These are phyloP conservation scores for Cochlearius cochlearius DNA, from an alignment of 2,113 vertebrate species.

Conservation along the genomic window DNA sequence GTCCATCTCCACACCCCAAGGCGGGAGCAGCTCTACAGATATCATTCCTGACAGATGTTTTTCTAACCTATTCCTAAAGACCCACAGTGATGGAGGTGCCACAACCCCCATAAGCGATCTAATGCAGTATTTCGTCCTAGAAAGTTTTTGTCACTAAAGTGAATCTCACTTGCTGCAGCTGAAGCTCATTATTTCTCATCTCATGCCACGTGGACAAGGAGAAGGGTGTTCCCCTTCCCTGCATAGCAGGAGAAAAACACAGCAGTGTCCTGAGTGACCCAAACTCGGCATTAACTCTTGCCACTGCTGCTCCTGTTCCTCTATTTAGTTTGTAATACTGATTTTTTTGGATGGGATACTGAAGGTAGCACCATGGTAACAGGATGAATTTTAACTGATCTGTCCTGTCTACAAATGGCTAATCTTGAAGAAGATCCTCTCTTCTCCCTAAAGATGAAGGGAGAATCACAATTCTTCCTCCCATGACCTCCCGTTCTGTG, in stretches of 20 bases:
- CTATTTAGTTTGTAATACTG: not conserved
- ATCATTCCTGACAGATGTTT: not conserved
- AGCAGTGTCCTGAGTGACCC: not conserved
- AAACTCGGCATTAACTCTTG: rapidly evolving
- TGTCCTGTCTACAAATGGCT: not conserved
- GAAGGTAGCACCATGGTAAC: not conserved
- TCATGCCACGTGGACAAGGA: not conserved
- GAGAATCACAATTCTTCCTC: not conserved
- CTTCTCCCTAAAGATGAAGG: not conserved
- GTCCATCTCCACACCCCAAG: not conserved
- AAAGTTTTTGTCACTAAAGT: not conserved
- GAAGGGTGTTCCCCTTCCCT: not conserved
- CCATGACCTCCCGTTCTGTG: not conserved
- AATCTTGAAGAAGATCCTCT: not conserved
- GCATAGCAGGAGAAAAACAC: not conserved
- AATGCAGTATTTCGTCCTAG: not conserved
- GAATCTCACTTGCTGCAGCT: not conserved
- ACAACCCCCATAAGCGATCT: not conserved
- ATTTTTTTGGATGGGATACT: not conserved
- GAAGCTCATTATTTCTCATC: not conserved
- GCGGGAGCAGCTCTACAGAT: not conserved
- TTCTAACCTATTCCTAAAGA: not conserved
- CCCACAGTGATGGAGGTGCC: not conserved
- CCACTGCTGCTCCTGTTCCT: rapidly evolving
- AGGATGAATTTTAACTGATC: not conserved